Percentiles rank a stretch among this genome's conserved stretches.
Conservation (phyloP, 2,888 invertebrate genomes). For the Caradrina clavipalpis region DNA sequence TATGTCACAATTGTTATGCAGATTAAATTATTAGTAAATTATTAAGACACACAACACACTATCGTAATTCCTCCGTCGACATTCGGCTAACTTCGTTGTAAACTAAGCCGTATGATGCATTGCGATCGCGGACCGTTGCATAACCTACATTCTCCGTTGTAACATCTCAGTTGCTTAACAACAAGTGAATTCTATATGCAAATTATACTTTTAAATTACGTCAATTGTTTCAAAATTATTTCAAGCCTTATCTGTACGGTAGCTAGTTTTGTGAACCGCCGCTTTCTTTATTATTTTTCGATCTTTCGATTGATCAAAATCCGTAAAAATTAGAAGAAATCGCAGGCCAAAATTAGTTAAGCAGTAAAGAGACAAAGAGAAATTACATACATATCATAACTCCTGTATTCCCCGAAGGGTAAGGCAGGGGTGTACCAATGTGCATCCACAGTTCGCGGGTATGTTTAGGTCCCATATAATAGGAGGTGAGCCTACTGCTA, state of each 20-base stretch:
- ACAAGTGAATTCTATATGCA: slow-evolving; percentile 61
- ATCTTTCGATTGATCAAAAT: background rate
- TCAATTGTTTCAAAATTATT: slow-evolving; percentile 26
- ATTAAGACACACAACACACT: no score
- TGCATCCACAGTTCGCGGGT: no score
- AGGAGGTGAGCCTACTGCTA: no score
- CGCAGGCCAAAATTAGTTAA: no score
- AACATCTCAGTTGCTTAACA: slow-evolving; percentile 60
- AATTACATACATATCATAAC: no score
- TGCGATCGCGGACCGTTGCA: slow-evolving; percentile 57
- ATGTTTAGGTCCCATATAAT: no score
- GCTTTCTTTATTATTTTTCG: background rate
- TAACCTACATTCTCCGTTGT: slow-evolving; percentile 65
- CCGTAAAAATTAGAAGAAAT: no score
- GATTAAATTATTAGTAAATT: no score
- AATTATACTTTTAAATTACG: slow-evolving; percentile 52
- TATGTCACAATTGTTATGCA: no score
- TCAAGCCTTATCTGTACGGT: background rate
- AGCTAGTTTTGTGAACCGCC: background rate
- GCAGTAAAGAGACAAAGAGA: no score
- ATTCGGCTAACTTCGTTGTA: slow-evolving; percentile 43
- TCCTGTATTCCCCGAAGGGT: no score
- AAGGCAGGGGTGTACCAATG: no score
- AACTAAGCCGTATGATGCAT: slow-evolving; percentile 52
- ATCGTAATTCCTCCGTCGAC: slow-evolving; percentile 4